These are phyloP conservation scores for Drosophila picticornis DNA, from an alignment of 2,888 invertebrate species.

Conservation along the genomic window DNA sequence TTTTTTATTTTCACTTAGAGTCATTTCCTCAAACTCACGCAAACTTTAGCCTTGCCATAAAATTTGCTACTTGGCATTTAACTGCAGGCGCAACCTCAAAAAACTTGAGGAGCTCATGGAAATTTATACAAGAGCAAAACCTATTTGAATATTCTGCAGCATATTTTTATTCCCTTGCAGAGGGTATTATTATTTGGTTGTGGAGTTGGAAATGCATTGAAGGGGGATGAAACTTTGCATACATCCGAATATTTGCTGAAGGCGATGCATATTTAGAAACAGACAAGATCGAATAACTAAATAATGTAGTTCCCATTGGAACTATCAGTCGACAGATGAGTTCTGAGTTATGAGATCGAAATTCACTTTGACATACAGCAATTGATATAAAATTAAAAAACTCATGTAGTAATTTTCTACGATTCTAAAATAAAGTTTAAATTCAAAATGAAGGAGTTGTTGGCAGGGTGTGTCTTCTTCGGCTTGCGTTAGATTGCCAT, in stretches of 20 bases:
- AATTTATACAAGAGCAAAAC: constrained; percentile 38
- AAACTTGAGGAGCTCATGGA: constrained; percentile 33
- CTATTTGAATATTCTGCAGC: constrained; percentile 49
- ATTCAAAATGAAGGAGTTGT: background rate
- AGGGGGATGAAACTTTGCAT: background rate
- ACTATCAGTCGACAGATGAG: background rate
- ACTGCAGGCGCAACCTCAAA: background rate
- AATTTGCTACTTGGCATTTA: constrained; percentile 19
- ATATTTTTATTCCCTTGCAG: constrained; percentile 24
- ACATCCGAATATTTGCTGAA: background rate
- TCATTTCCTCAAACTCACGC: background rate
- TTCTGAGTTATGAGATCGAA: background rate
- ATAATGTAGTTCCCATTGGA: background rate
- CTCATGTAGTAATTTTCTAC: background rate
- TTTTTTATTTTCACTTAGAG: background rate
- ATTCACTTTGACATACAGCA: background rate
- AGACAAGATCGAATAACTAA: background rate
- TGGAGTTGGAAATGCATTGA: background rate
- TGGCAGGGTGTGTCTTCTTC: background rate
- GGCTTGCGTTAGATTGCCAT: background rate
- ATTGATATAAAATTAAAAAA: background rate
- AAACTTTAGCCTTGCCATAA: constrained; percentile 3
- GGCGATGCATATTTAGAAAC: background rate
- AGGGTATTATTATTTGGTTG: background rate
- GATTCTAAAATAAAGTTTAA: background rate